Base-by-base conservation (phyloP, 2,797 vertebrate species). In the Darevskia mixta region DNA sequence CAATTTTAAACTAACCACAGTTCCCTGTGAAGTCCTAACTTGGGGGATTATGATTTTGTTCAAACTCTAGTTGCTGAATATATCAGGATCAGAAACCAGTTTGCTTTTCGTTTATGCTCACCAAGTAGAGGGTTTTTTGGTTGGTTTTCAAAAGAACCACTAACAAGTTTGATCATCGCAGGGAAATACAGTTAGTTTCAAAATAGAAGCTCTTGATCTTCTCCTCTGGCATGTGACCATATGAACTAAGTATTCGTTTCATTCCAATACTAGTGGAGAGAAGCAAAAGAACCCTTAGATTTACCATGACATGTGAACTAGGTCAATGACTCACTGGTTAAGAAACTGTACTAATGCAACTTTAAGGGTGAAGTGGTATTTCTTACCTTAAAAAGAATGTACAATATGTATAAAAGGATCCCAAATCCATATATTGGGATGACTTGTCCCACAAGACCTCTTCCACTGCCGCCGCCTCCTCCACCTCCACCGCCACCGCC, bases 391-490 rank as follows among this genome's bases (percentile, higher is more conserved):
- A 98, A 98, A 38, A 99, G 97, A 90, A 99, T 98, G 92, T 98
- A 99, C 13, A 99, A 87, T 91, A 99, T 99, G 91, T 99, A 99
- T 64, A 99, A 97, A 89, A 99, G 97, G 90, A 99, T 98, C 75
- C 98, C 98, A 95, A 99, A 99, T 89, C 98, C 98, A 92, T 99
- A 99, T 91, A 99, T 97, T 66, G 98, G 98, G 85, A 99, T 98
- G 82, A 98, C 98, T 94, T 99, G 98, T 27, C 97, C 97, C 95
- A 99, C 97, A 29, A 98, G 96, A 91, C 97, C 97, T 96, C 98
- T 96, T 84, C 98, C 98, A 41, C 41, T 83, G 71, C 85, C 87
- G 55, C 91, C 18, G 32, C 93, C 86, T 35, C 90, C 89, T 0
- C 84, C 67, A 0, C 83, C 94, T 35, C 87, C 96, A 15, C 97